Percentiles rank a stretch among this genome's conserved stretches.
Conservation (phyloP, 2,797 vertebrate genomes). For the Rousettus madagascariensis region DNA sequence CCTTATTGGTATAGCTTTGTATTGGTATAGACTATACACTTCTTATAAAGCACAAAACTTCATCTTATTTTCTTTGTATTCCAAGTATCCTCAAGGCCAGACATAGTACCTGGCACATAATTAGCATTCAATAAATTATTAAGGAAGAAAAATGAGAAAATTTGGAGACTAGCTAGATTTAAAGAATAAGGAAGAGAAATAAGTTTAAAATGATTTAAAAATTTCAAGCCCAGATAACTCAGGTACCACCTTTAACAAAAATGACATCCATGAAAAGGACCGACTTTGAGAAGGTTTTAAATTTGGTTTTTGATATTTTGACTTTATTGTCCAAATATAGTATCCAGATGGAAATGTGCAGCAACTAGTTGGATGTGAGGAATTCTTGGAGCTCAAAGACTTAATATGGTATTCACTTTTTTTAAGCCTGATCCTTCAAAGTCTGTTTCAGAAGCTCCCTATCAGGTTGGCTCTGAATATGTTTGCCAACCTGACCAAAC, state of each 20-base stretch:
- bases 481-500: background rate
- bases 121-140: constrained; percentile 51
- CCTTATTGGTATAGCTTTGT: background rate
- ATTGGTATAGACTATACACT: background rate
- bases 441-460: background rate
- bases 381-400: background rate
- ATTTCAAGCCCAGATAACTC: constrained; percentile 28
- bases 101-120: background rate
- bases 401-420: background rate
- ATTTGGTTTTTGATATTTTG: constrained; percentile 36
- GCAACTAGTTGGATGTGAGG: constrained; percentile 10
- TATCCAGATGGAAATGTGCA: constrained; percentile 1
- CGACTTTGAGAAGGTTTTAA: constrained; percentile 12
- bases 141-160: constrained; percentile 44
- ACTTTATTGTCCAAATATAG: background rate
- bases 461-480: background rate
- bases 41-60: background rate
- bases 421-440: background rate
- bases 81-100: background rate
- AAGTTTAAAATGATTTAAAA: constrained; percentile 11
- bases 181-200: constrained; percentile 36
- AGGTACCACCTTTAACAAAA: constrained; percentile 4
- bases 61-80: constrained; percentile 32
- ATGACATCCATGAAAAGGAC: background rate
- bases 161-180: background rate